A percentile compares a stretch with the other conserved stretches of the same genome.
phyloP scores from a whole-genome alignment of 2,888 invertebrate species.

The Petrophora chlorosata region DNA sequence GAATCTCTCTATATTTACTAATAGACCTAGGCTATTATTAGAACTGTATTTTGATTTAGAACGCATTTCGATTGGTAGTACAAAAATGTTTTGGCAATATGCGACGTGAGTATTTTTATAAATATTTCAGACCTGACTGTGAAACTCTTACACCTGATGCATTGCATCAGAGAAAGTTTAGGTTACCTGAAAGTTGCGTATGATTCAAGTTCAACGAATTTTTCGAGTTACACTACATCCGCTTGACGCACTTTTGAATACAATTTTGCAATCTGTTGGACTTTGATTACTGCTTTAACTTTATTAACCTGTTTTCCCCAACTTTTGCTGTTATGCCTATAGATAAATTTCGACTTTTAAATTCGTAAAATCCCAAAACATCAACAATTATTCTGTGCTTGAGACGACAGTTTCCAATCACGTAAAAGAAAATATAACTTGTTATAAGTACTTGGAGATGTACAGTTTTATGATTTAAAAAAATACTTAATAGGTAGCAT shows the following conservation, averaged over 20 bases:
- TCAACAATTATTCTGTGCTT: too few relatives aligned
- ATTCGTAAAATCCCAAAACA: too few relatives aligned
- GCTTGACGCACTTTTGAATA: constrained; percentile 14
- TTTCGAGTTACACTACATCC: neutral
- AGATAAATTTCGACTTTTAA: too few relatives aligned
- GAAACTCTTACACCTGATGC: constrained; percentile 8
- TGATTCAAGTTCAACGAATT: constrained; percentile 16
- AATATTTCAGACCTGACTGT: constrained; percentile 12
- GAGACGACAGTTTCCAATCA: neutral
- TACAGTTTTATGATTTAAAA: too few relatives aligned
- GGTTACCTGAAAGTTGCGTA: neutral
- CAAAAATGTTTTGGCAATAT: constrained; percentile 63
- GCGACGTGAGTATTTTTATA: constrained; percentile 14
- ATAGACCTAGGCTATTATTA: constrained; percentile 59
- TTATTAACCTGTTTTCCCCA: too few relatives aligned
- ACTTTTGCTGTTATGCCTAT: too few relatives aligned
- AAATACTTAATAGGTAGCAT: neutral
- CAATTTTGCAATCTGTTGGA: neutral
- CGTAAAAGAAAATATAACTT: too few relatives aligned
- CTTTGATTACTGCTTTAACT: too few relatives aligned
- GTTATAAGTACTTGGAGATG: neutral
- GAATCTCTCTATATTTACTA: constrained; percentile 65
- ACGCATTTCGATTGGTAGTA: constrained; percentile 52
- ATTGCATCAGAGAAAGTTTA: constrained; percentile 7
- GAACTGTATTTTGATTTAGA: constrained; percentile 64